Conservation (phyloP, 2,888 invertebrate genomes). For the Drosophila kanekoi region DNA sequence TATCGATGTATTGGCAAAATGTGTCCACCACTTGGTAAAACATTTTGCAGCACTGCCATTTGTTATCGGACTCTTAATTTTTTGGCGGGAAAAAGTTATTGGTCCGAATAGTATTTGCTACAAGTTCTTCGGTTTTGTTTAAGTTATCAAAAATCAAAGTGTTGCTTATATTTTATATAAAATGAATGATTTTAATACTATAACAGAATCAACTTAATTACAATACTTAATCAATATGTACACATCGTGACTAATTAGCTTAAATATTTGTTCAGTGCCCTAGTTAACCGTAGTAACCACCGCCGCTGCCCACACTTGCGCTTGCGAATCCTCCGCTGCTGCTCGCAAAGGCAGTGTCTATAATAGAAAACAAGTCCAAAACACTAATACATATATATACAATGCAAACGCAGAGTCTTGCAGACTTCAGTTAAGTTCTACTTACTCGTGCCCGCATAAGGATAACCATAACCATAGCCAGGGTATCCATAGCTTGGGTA, state of each 20-base stretch:
- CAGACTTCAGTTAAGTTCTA: slow-evolving; percentile 19
- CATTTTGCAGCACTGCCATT: slow-evolving; percentile 28
- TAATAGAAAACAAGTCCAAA: slow-evolving; percentile 66
- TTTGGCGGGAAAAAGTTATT: slow-evolving; percentile 4
- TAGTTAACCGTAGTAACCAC: slow-evolving; percentile 64
- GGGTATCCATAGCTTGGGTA: slow-evolving; percentile 48
- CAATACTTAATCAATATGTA: slow-evolving; percentile 49
- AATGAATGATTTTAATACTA: slow-evolving; percentile 27
- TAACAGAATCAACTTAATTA: slow-evolving; percentile 24
- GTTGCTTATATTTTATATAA: slow-evolving; percentile 13
- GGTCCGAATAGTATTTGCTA: background rate
- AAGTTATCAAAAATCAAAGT: background rate
- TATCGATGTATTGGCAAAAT: slow-evolving; percentile 2
- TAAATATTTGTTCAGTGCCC: slow-evolving; percentile 20
- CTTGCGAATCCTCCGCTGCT: slow-evolving; percentile 71
- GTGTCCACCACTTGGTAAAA: background rate
- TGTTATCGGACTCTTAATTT: slow-evolving; percentile 1
- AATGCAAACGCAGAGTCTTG: slow-evolving; percentile 28
- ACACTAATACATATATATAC: slow-evolving; percentile 53
- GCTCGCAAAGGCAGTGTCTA: slow-evolving; percentile 74
- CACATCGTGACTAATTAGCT: slow-evolving; percentile 30
- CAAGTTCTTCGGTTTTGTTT: background rate
- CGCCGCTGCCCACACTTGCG: slow-evolving; percentile 65
- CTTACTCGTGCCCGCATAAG: slow-evolving; percentile 62
- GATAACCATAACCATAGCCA: slow-evolving; percentile 42